Evolutionary conservation across 64 coral and sea anemone genomes (phyloP), one percentile per base, ranked within the genome.

Genomic region (Porites australiensis): DNA sequence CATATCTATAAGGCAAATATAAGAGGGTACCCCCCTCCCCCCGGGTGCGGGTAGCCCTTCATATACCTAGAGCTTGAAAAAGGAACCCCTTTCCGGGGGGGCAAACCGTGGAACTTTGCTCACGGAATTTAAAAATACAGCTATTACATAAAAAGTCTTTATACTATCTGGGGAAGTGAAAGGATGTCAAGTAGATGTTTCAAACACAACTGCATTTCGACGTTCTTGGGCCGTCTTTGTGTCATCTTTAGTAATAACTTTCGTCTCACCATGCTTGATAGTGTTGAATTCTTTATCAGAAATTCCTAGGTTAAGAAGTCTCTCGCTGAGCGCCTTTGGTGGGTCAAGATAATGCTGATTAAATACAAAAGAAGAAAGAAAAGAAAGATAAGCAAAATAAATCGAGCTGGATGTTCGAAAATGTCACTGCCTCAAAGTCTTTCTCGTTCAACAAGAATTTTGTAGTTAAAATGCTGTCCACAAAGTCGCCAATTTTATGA

Each of bases 301-400:
- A 59, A 91, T 83, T 72, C 79, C 50, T 45, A 60, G 52, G 19
- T 53, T 73, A 50, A 52, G 20, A 15, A 91, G 79, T 62, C 50
- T 72, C 61, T 60, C 54, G 47, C 72, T 91, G 2, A 91, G 66
- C 59, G 73, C 58, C 20, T 91, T 45, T 43, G 68, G 79, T 70
- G 89, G 89, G 4, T 57, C 79, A 58, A 91, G 70, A 23, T 91
- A 91, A 72, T 91, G 53, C 89, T 91, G 72, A 70, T 10, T 12
- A 68, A 54, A 9, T 55, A 9, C 7, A 57, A 57, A 57, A 57
- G 54, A 67, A 7, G 20, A 54, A 61, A 19, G 7, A 90, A 16
- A 70, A 54, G 8, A 81, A 58, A 43, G 23, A 49, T 15, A 9
- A 3, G 46, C 4, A 43, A 47, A 2, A 23, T 13, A 37, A 46